These are phyloP conservation scores for Alitta virens DNA, from an alignment of 2,888 invertebrate genomes.

Conservation along the genomic window DNA sequence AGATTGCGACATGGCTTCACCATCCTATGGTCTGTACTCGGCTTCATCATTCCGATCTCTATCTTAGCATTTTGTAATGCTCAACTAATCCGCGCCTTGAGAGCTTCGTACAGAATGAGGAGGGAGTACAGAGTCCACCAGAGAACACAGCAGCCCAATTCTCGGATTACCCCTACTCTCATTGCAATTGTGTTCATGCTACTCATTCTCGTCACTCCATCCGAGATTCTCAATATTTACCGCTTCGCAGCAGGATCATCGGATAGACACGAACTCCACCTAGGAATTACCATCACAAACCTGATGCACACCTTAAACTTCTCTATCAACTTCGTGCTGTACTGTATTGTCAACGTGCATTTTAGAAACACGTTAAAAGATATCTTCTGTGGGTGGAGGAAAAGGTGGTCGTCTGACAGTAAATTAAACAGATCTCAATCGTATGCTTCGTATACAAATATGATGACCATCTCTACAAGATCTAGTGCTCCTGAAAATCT, in stretches of 20 bases:
- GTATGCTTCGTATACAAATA: too few species aligned
- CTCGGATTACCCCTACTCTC: conserved; percentile 47
- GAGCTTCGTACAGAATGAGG: neutral
- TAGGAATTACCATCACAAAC: conserved; percentile 22
- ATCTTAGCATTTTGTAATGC: conserved; percentile 27
- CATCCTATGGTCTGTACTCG: too few species aligned
- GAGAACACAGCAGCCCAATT: conserved; percentile 13
- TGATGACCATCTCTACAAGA: too few species aligned
- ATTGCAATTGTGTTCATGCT: conserved; percentile 50
- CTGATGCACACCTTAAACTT: conserved; percentile 31
- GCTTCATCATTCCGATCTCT: conserved; percentile 47
- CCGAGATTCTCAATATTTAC: conserved; percentile 48
- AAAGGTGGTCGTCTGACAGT: too few species aligned
- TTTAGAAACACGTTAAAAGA: conserved; percentile 23
- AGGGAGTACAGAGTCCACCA: too few species aligned
- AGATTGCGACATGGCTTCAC: too few species aligned
- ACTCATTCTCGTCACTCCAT: conserved; percentile 49
- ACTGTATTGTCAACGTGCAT: conserved; percentile 30
- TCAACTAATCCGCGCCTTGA: too few species aligned
- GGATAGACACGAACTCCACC: conserved; percentile 15
- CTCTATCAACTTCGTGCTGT: conserved; percentile 34
- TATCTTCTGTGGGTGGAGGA: conserved; percentile 1
- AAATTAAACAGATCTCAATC: too few species aligned
- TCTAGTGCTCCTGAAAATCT: too few species aligned
- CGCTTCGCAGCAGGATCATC: conserved; percentile 19